Evolutionary conservation across 2,888 invertebrate genomes (phyloP), one percentile per base, ranked within the genome.

Genomic region (Philaethria dido): DNA sequence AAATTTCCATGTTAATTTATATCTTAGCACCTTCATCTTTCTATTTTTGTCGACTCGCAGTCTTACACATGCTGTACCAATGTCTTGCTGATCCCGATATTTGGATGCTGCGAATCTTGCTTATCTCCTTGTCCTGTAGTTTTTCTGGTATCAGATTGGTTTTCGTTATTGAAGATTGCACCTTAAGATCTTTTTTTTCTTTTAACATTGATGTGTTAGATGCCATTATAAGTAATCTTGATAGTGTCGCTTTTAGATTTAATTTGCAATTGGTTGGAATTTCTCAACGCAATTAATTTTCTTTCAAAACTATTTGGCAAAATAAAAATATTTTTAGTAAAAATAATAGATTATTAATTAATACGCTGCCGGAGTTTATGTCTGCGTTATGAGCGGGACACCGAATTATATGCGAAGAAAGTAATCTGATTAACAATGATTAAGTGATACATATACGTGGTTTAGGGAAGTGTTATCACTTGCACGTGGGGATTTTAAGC

Each of bases 21-120:
- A 29, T 3, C 9, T 39, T 39, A 39, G 3, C 13, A 3, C 3
- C 5, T 8, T 9, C n/a, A 3, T n/a, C 8, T 50, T 25, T 50
- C 50, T 48, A 52, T 52, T 52, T 16, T 11, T 16, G 16, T 52
- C 13, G 52, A 52, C 16, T 16, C 13, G 9, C 29, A 16, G 52
- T 16, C 52, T 52, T 52, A 52, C 29, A 52, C 16, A 52, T 1
- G 52, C 52, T 16, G 29, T 52, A 52, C 52, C 52, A 52, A 52
- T 52, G 52, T n/a, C 52, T n/a, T 29, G 52, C 52, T 4, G 52
- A 52, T 2, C 52, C 52, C 9, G 52, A 29, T 16, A 16, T 11
- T 29, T 16, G 16, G 29, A 33, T 16, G 3, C 29, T 29, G n/a
- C 52, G 29, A 52, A 16, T 52, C 4, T 29, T 52, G 1, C 2